Evolutionary conservation across 2,797 vertebrate genomes (phyloP), one percentile per base, ranked within the genome.

Genomic region (Leptoclinus maculatus): DNA sequence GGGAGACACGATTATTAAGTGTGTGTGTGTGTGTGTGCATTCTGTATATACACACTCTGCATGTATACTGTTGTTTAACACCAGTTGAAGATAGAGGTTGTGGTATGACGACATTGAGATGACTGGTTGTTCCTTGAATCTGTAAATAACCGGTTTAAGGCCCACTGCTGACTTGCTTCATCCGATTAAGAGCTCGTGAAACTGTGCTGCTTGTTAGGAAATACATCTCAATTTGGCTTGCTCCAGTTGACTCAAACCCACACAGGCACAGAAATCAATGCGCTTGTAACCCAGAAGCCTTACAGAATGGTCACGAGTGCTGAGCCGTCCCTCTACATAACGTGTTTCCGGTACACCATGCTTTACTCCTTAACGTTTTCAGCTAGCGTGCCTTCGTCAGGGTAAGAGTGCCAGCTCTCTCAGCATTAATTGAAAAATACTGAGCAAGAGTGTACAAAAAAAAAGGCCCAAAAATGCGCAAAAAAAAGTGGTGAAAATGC

Each of bases 161-260:
- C 60, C 36, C 25, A 54, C 8, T 5, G 3, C 21, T 45, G n/a
- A 47, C 45, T 69, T 57, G 51, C 29, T n/a, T 82, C 25, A 79
- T 68, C 27, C 1, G 47, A 19, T 41, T 62, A 13, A 62, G 49
- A 38, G 38, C 36, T 74, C 34, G 53, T 75, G 1, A 43, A 51
- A 51, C 43, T 36, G 7, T 29, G 2, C 10, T 43, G 45, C 41
- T 66, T 49, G 36, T 58, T 3, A 6, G 21, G 5, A 59, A 19
- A 64, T 14, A 59, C 21, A 56, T 54, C 2, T 14, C 4, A 75
- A 71, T 58, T 19, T 60, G 14, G 10, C 53, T 49, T 34, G 39
- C 14, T 14, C 34, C 13, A 9, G 29, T 58, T 56, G 69, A 19
- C 27, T 64, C 19, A 19, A 59, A 51, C 34, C 54, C 62, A 63